Conservation (phyloP, 2,113 vertebrate species). For the Uria aalge region DNA sequence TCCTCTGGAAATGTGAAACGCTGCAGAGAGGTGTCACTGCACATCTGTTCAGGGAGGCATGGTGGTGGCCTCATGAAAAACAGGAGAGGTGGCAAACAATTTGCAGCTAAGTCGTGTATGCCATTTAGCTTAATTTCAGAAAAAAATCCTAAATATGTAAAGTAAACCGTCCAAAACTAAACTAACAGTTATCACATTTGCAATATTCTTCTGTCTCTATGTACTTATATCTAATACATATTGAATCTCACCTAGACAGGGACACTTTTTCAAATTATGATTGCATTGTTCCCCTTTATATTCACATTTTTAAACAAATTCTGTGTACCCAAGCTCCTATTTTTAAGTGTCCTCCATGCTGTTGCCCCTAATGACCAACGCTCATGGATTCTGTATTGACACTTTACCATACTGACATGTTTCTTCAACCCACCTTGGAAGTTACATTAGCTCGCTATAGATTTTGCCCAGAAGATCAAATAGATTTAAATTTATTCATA, state of each 20-base stretch:
- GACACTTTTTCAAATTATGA: not conserved
- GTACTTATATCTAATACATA: not conserved
- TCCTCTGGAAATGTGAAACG: not conserved
- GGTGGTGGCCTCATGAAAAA: not conserved
- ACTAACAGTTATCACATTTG: not conserved
- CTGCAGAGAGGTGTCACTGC: not conserved
- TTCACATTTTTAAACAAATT: not conserved
- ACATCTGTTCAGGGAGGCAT: not conserved
- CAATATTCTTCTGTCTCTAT: not conserved
- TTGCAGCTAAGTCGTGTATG: not conserved
- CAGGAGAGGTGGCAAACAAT: not conserved
- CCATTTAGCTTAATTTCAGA: not conserved
- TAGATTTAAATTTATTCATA: constrained; percentile 59
- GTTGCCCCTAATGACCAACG: not conserved
- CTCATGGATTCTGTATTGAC: not conserved
- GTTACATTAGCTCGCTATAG: constrained; percentile 5
- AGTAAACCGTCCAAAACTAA: not conserved
- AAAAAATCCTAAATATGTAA: not conserved
- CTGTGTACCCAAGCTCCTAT: not conserved
- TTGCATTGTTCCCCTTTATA: not conserved
- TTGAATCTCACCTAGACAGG: not conserved
- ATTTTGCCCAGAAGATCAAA: constrained; percentile 47
- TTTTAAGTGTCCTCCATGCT: not conserved
- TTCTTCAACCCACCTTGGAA: not conserved
- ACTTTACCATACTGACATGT: not conserved